These are phyloP conservation scores for Caenorhabditis uteleia DNA, from an alignment of 2,888 invertebrate species.

Conservation along the genomic window DNA sequence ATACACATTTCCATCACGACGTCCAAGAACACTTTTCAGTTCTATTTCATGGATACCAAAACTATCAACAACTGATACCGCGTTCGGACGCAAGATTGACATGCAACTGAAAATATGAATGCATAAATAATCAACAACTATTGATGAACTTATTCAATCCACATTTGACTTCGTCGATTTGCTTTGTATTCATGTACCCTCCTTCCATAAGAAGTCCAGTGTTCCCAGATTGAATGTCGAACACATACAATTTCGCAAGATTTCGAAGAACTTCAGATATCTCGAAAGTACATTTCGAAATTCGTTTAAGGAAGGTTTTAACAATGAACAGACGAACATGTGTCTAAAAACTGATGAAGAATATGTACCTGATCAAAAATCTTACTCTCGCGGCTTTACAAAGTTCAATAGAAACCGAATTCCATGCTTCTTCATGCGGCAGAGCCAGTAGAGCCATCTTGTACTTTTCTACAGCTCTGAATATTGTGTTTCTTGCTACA, in stretches of 20 bases:
- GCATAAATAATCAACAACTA: not conserved
- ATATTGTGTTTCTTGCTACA: slow-evolving; percentile 48
- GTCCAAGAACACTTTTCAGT: slow-evolving; percentile 67
- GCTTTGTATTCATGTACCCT: slow-evolving; percentile 48
- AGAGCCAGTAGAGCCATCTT: slow-evolving; percentile 18
- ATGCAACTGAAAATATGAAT: slow-evolving; percentile 70
- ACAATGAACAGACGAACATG: slow-evolving; percentile 85
- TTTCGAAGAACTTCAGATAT: slow-evolving; percentile 32
- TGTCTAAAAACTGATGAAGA: slow-evolving; percentile 72
- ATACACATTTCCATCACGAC: slow-evolving; percentile 70
- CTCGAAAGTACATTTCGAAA: too few relatives aligned
- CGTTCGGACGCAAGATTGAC: slow-evolving; percentile 80
- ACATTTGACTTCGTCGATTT: slow-evolving; percentile 43
- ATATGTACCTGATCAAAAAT: slow-evolving; percentile 18
- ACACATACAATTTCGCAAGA: slow-evolving; percentile 43
- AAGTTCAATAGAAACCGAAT: slow-evolving; percentile 83
- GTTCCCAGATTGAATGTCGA: slow-evolving; percentile 37
- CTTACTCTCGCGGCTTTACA: slow-evolving; percentile 82
- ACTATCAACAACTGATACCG: slow-evolving; percentile 86
- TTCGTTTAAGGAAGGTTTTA: slow-evolving; percentile 74
- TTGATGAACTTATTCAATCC: slow-evolving; percentile 39
- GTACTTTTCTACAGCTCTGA: slow-evolving; percentile 45
- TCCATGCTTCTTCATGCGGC: slow-evolving; percentile 84
- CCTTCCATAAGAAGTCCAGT: slow-evolving; percentile 48
- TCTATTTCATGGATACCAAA: slow-evolving; percentile 77